phyloP scores from a whole-genome alignment of 2,113 vertebrate genomes.

The Daubentonia madagascariensis region DNA sequence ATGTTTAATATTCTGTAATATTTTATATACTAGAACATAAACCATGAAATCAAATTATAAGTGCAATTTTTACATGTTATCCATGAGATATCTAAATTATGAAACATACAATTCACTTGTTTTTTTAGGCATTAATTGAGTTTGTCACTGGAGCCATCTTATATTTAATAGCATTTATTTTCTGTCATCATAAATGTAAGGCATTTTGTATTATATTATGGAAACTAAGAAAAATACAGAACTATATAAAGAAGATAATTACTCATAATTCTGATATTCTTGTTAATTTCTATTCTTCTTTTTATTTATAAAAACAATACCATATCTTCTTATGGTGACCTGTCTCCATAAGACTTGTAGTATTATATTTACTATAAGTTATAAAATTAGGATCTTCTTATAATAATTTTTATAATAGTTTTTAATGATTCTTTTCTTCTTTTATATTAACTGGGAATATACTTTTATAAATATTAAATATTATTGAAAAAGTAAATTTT shows the following conservation, averaged over 20 bases:
- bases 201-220: neutral
- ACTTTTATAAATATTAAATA: neutral
- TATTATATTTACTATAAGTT: neutral
- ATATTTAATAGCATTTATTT: neutral
- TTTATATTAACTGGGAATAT: neutral
- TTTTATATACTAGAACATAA: neutral
- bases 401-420: neutral
- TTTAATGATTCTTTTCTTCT: neutral
- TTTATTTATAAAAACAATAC: neutral
- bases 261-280: neutral
- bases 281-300: neutral
- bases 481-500: neutral
- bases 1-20: neutral
- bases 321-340: neutral
- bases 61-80: neutral
- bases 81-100: neutral
- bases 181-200: neutral
- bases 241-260: neutral
- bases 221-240: neutral
- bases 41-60: slow-evolving; percentile 24
- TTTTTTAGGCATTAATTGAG: neutral
- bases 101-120: neutral
- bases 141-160: neutral
- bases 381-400: neutral
- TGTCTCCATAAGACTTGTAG: no score